Evolutionary conservation across 2,888 invertebrate genomes (phyloP).

Genomic region (Steinernema hermaphroditum): DNA sequence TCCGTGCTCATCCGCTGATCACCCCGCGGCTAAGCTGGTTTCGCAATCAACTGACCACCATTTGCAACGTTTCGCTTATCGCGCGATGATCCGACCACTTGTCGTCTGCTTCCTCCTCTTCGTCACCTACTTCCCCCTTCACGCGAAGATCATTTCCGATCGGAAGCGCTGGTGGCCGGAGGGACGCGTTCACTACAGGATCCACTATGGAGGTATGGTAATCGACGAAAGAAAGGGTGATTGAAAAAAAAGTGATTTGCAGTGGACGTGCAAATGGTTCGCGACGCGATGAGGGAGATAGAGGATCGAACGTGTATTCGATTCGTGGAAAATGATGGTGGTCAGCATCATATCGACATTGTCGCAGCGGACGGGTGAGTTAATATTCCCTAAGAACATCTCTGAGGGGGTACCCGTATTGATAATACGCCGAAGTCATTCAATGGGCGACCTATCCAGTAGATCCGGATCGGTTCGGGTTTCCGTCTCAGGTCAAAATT

Average conservation of each 20-base stretch:
- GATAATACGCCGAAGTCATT: no score
- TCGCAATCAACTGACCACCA: neutral
- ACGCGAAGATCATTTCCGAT: constrained; percentile 16
- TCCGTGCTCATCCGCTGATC: neutral
- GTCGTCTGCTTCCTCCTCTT: neutral
- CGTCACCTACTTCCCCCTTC: neutral
- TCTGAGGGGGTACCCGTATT: no score
- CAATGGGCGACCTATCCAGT: no score
- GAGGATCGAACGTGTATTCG: constrained; percentile 15
- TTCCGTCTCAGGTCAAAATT: no score
- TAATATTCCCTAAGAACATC: no score
- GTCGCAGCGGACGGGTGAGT: constrained; percentile 14
- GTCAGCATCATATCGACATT: constrained; percentile 10
- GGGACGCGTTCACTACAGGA: constrained; percentile 6
- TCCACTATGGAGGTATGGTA: constrained; percentile 13
- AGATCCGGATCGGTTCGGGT: no score
- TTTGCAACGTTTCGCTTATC: constrained; percentile 23
- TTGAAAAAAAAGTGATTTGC: neutral
- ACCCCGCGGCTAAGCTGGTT: neutral
- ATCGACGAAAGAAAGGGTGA: neutral
- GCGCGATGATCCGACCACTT: neutral
- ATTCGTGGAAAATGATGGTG: neutral
- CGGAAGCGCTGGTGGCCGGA: constrained; percentile 15
- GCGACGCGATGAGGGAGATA: constrained; percentile 7
- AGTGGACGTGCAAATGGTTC: neutral